A percentile compares a stretch with the other conserved stretches of the same genome.
Conservation (phyloP, 2,888 invertebrate species). For the Suillia variegata region DNA sequence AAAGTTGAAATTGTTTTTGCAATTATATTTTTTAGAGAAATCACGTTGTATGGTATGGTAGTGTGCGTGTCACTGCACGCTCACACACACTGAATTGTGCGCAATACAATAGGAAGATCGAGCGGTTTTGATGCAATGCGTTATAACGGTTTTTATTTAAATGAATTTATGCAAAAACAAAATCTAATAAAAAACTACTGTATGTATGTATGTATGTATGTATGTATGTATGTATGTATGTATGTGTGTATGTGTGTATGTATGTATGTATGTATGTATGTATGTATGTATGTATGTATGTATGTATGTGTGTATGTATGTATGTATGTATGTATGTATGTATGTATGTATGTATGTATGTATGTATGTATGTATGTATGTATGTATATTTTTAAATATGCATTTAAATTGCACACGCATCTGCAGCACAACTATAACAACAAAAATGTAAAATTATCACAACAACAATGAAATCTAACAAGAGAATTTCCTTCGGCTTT, state of each 20-base stretch:
- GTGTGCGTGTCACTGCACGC: too few relatives aligned
- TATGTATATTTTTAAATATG: background rate
- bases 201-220: background rate
- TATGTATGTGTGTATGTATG: conserved; percentile 13
- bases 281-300: conserved; percentile 36
- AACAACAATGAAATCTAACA: too few relatives aligned
- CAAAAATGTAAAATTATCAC: too few relatives aligned
- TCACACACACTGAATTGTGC: too few relatives aligned
- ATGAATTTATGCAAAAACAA: too few relatives aligned
- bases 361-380: conserved; percentile 12
- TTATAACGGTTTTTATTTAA: too few relatives aligned
- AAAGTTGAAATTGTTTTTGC: conserved; percentile 5
- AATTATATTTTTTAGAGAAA: background rate
- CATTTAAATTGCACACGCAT: background rate
- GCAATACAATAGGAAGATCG: too few relatives aligned
- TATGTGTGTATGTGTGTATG: background rate
- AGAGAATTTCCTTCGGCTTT: too few relatives aligned
- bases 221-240: background rate
- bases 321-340: conserved; percentile 14
- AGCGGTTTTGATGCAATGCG: too few relatives aligned
- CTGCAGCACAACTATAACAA: too few relatives aligned
- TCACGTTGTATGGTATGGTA: too few relatives aligned
- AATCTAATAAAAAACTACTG: too few relatives aligned
- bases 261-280: conserved; percentile 13
- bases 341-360: conserved; percentile 1